Conservation (phyloP, 2,888 invertebrate genomes). For the Drosophila histrio region DNA sequence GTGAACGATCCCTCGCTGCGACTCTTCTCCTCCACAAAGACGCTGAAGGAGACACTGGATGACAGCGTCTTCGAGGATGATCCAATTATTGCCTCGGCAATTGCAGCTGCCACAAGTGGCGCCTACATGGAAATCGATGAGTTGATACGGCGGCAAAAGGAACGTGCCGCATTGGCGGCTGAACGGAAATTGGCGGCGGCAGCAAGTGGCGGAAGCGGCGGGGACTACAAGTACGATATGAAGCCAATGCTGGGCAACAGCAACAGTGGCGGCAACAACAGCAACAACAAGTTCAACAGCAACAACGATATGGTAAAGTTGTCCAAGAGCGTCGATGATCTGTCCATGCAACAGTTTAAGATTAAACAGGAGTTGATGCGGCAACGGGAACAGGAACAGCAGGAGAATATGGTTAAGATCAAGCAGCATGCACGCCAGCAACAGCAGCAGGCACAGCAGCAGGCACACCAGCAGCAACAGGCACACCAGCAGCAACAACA, state of each 20-base stretch:
- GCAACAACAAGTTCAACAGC: constrained; percentile 77
- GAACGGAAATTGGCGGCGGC: constrained; percentile 70
- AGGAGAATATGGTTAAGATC: constrained; percentile 82
- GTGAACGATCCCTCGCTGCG: constrained; percentile 84
- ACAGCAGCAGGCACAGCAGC: constrained; percentile 72
- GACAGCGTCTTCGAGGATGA: constrained; percentile 84
- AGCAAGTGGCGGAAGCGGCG: constrained; percentile 62
- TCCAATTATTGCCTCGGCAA: constrained; percentile 84
- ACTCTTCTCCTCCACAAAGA: constrained; percentile 84
- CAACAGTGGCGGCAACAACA: constrained; percentile 64
- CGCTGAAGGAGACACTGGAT: constrained; percentile 84
- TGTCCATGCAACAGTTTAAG: constrained; percentile 80
- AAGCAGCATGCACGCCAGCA: constrained; percentile 82
- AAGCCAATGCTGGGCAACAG: constrained; percentile 79
- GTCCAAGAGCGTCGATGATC: constrained; percentile 81
- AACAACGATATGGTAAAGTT: constrained; percentile 77
- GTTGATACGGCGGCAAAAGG: constrained; percentile 82
- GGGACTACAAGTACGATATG: constrained; percentile 80
- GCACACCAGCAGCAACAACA: constrained; percentile 67
- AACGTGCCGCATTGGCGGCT: constrained; percentile 75
- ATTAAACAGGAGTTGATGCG: constrained; percentile 80
- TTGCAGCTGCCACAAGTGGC: constrained; percentile 84
- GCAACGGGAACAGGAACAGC: constrained; percentile 81
- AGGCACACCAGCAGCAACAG: constrained; percentile 57
- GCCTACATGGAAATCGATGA: constrained; percentile 84